Conservation (phyloP, 1,140 invertebrate genomes). For the Lordiphosa stackelbergi region DNA sequence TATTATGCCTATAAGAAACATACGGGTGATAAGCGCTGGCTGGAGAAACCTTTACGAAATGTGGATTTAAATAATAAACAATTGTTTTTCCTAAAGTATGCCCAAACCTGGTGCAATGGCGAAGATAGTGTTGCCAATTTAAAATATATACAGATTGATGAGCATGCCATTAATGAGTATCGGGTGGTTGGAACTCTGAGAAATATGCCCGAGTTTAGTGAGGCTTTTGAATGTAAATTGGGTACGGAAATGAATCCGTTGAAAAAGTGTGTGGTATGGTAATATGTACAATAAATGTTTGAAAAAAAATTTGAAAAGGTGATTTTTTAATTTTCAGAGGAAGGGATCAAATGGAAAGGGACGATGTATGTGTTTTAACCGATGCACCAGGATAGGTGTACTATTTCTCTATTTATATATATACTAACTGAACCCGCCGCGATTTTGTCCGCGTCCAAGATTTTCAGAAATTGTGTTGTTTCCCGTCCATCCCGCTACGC, state of each 20-base stretch:
- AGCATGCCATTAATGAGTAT: constrained; percentile 77
- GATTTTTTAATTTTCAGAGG: neutral
- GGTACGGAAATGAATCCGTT: constrained; percentile 83
- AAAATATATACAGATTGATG: constrained; percentile 51
- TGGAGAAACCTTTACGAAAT: constrained; percentile 78
- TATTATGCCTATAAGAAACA: constrained; percentile 80
- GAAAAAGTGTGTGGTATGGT: constrained; percentile 81
- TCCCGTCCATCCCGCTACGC: too few relatives aligned
- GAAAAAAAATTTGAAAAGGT: neutral
- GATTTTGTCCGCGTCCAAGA: too few relatives aligned
- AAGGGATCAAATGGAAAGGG: too few relatives aligned
- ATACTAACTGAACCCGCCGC: too few relatives aligned
- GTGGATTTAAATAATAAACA: constrained; percentile 80
- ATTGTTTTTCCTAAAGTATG: constrained; percentile 81
- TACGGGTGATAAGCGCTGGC: constrained; percentile 72
- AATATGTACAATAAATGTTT: constrained; percentile 20
- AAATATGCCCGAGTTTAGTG: constrained; percentile 82
- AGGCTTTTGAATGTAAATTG: constrained; percentile 81
- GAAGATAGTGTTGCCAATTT: constrained; percentile 76
- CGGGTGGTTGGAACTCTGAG: constrained; percentile 84
- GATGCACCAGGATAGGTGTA: too few relatives aligned
- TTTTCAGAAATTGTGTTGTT: too few relatives aligned
- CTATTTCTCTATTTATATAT: too few relatives aligned
- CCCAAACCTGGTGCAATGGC: constrained; percentile 79
- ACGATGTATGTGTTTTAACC: too few relatives aligned